Conservation (phyloP, 1,140 invertebrate genomes). For the Microplitis mediator region DNA sequence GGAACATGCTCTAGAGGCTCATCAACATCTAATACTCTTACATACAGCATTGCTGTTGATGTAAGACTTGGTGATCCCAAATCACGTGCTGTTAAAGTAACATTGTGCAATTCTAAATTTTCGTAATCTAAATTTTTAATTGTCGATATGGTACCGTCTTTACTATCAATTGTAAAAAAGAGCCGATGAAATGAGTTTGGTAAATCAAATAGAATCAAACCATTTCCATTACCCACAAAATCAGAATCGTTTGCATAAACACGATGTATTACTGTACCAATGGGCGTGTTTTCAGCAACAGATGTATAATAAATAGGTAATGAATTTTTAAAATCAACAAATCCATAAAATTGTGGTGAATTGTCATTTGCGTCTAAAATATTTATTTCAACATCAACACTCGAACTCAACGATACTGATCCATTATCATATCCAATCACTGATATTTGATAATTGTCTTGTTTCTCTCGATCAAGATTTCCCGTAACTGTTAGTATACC, state of each 20-base stretch:
- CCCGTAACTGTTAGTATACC: conserved; percentile 79
- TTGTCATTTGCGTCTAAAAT: conserved; percentile 83
- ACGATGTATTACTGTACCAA: conserved; percentile 72
- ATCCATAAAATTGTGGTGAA: conserved; percentile 73
- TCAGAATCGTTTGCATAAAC: conserved; percentile 86
- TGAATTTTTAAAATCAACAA: conserved; percentile 63
- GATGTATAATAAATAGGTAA: conserved; percentile 75
- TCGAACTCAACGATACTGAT: conserved; percentile 66
- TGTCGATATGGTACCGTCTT: conserved; percentile 80
- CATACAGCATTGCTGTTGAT: conserved; percentile 74
- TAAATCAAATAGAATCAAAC: conserved; percentile 76
- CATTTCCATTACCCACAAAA: conserved; percentile 81
- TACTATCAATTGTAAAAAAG: conserved; percentile 79
- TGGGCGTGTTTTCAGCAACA: conserved; percentile 71
- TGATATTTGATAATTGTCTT: conserved; percentile 73
- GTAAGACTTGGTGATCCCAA: conserved; percentile 80
- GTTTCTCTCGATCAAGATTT: conserved; percentile 78
- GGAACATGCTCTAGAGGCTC: conserved; percentile 45
- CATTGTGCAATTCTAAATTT: conserved; percentile 68
- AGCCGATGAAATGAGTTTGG: conserved; percentile 66
- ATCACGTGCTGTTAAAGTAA: conserved; percentile 83
- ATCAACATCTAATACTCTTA: conserved; percentile 72
- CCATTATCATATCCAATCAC: conserved; percentile 80
- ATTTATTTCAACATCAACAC: conserved; percentile 79
- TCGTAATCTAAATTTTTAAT: conserved; percentile 77